These are phyloP conservation scores for Aricia agestis DNA, from an alignment of 1,140 invertebrate species.

Conservation along the genomic window DNA sequence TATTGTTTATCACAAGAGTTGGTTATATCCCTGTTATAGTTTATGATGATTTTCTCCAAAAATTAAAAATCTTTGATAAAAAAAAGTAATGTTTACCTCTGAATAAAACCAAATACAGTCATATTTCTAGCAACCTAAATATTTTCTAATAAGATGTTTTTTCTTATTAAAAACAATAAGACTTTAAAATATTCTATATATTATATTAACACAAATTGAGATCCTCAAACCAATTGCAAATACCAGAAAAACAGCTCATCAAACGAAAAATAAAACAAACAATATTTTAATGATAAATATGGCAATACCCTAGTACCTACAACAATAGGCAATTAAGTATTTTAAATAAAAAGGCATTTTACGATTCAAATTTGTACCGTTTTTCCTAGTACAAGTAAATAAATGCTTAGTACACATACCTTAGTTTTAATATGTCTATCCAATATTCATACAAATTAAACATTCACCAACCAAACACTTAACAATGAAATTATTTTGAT, in stretches of 20 bases:
- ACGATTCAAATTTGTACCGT: neutral
- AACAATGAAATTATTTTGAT: conserved; percentile 10
- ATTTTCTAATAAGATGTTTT: neutral
- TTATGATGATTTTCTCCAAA: neutral
- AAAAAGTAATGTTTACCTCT: neutral
- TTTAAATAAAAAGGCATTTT: neutral
- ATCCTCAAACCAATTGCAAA: conserved; percentile 5
- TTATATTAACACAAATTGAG: conserved; percentile 8
- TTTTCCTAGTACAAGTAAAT: neutral
- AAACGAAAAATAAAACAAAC: neutral
- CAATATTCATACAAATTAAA: neutral
- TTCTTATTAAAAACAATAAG: neutral
- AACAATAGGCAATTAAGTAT: neutral
- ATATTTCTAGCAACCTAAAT: neutral
- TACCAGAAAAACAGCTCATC: neutral
- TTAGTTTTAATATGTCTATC: neutral
- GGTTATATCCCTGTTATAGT: neutral
- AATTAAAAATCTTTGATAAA: neutral
- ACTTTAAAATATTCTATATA: neutral
- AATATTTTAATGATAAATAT: neutral
- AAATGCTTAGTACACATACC: neutral
- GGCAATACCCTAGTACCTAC: neutral
- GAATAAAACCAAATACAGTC: neutral
- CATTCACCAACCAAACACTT: neutral
- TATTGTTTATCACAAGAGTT: neutral